Conservation (phyloP, 2,113 vertebrate genomes). For the Sander lucioperca region DNA sequence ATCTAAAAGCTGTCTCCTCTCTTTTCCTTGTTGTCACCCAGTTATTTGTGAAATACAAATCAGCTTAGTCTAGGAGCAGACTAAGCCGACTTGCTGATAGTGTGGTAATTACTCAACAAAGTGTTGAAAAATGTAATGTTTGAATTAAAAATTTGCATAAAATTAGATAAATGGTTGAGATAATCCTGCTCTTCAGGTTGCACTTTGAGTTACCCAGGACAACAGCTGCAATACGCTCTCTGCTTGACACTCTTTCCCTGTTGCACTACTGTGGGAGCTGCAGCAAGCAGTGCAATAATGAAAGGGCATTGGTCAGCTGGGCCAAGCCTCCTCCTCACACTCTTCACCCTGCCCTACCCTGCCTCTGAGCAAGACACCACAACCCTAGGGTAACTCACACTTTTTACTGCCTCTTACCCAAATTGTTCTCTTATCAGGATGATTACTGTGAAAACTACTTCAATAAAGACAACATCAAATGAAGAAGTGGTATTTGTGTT, state of each 20-base stretch:
- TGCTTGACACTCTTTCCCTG: slow-evolving; percentile 94
- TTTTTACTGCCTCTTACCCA: not conserved
- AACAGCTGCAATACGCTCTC: slow-evolving; percentile 42
- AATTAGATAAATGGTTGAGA: not conserved
- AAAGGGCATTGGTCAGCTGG: slow-evolving; percentile 92
- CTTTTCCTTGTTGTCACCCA: not conserved
- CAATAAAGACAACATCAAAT: slow-evolving; percentile 15
- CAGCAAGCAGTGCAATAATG: slow-evolving; percentile 96
- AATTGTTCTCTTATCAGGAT: not conserved
- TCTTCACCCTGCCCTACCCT: not conserved
- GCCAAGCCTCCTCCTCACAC: slow-evolving; percentile 30
- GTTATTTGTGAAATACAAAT: not conserved
- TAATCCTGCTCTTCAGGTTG: not conserved
- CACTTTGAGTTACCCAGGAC: not conserved
- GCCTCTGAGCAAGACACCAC: slow-evolving; percentile 18
- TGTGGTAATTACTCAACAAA: not conserved
- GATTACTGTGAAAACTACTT: not conserved
- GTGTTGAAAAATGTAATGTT: not conserved
- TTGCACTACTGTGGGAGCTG: slow-evolving; percentile 93
- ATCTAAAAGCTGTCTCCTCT: not conserved
- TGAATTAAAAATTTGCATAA: not conserved
- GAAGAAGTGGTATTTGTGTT: slow-evolving; percentile 13
- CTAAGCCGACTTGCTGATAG: not conserved
- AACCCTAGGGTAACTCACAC: not conserved
- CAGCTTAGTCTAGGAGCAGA: not conserved